These are phyloP conservation scores for Tanypteryx hageni DNA, from an alignment of 2,888 invertebrate species.

Conservation along the genomic window DNA sequence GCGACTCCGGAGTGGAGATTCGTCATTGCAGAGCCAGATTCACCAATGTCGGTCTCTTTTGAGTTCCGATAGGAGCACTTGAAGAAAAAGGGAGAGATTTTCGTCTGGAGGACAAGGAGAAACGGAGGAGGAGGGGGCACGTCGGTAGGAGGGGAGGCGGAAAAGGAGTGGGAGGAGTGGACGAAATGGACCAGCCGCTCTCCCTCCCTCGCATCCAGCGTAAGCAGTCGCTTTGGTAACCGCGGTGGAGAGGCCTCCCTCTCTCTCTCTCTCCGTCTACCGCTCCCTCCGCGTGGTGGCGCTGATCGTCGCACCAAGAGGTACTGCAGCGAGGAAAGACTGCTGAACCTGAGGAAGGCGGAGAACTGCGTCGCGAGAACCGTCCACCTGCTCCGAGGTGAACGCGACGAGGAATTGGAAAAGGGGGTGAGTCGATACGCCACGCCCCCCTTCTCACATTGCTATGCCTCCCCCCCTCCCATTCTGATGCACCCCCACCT, in stretches of 20 bases:
- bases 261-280: background rate
- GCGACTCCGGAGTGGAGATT: background rate
- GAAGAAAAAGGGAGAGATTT: background rate
- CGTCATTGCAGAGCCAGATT: conserved; percentile 6
- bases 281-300: background rate
- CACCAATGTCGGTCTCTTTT: background rate
- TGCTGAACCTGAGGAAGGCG: background rate
- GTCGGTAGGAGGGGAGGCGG: background rate
- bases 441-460: background rate
- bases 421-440: conserved; percentile 16
- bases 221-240: conserved; percentile 18
- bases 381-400: background rate
- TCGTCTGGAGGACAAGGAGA: conserved; percentile 6
- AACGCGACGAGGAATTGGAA: background rate
- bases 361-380: background rate
- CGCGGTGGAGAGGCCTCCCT: conserved; percentile 4
- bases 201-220: conserved; percentile 30
- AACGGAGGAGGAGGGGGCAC: background rate
- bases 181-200: conserved; percentile 15
- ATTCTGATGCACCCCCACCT: too few relatives aligned
- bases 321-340: background rate
- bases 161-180: background rate
- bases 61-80: background rate
- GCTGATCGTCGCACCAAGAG: background rate
- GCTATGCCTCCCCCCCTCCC: too few relatives aligned